Percentiles rank a stretch among this genome's conserved stretches.
phyloP scores from a whole-genome alignment of 1,140 invertebrate species.

The Conopomorpha cramerella region DNA sequence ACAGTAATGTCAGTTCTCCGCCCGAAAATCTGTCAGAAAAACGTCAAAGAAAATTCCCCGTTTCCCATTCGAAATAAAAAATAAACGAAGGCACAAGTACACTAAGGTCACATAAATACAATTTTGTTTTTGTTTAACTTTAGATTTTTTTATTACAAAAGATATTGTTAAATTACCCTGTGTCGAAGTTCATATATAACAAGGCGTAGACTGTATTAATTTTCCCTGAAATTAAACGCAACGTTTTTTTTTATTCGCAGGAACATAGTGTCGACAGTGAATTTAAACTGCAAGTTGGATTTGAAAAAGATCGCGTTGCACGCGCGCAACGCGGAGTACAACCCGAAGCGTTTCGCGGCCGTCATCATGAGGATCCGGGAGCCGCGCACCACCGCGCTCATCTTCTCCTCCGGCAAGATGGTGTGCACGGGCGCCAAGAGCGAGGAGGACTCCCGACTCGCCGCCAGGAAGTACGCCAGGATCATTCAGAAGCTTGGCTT shows the following conservation, averaged over 20 bases:
- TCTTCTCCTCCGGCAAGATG: slow-evolving; percentile 99
- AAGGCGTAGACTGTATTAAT: too few species aligned
- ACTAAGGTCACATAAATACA: too few species aligned
- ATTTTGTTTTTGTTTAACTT: too few species aligned
- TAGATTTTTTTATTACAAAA: too few species aligned
- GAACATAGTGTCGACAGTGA: slow-evolving; percentile 98
- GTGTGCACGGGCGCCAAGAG: slow-evolving; percentile 99
- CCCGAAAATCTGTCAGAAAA: too few species aligned
- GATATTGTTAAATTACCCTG: too few species aligned
- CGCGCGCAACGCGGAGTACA: slow-evolving; percentile 99
- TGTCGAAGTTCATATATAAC: too few species aligned
- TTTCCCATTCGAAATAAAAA: too few species aligned
- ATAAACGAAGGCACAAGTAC: too few species aligned
- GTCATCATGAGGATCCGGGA: slow-evolving; percentile 99
- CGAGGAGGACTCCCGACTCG: slow-evolving; percentile 95
- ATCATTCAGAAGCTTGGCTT: slow-evolving; percentile 99
- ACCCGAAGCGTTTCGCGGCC: slow-evolving; percentile 99
- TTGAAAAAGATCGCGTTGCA: slow-evolving; percentile 98
- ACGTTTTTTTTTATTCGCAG: slow-evolving; percentile 66
- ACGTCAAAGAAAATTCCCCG: too few species aligned
- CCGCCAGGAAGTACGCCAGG: slow-evolving; percentile 97
- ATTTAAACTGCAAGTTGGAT: slow-evolving; percentile 94
- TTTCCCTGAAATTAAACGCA: too few species aligned
- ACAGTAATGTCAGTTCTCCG: too few species aligned
- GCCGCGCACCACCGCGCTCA: slow-evolving; percentile 96